phyloP scores from a whole-genome alignment of 92 coral and sea anemone genomes.

The Epizoanthus ramosus region DNA sequence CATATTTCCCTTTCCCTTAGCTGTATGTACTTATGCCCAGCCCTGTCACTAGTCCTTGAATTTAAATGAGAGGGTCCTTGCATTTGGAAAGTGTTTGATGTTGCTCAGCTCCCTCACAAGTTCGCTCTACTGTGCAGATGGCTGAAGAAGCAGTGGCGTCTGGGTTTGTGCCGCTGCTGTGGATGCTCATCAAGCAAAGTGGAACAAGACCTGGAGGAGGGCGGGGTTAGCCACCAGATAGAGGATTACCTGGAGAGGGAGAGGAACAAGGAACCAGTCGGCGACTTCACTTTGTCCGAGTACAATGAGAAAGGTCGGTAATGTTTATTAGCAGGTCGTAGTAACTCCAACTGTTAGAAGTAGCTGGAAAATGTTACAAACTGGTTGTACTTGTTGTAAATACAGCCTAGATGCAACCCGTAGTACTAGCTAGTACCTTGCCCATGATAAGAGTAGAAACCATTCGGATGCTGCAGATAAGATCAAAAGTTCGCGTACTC shows the following conservation, averaged over 20 bases:
- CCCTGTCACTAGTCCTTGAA: too few species aligned
- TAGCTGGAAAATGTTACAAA: neutral
- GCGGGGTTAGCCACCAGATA: constrained; percentile 51
- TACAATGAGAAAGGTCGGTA: constrained; percentile 93
- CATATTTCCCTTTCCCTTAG: too few species aligned
- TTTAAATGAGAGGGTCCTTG: neutral
- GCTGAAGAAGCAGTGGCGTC: constrained; percentile 74
- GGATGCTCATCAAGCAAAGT: constrained; percentile 58
- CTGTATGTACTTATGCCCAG: too few species aligned
- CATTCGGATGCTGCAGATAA: too few species aligned
- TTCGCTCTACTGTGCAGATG: constrained; percentile 48
- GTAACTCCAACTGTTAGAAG: neutral
- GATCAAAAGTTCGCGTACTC: too few species aligned
- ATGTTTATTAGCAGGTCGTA: neutral
- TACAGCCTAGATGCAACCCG: too few species aligned
- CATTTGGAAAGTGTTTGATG: neutral
- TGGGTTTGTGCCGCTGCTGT: constrained; percentile 67
- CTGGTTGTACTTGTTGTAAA: too few species aligned
- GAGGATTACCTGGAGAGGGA: constrained; percentile 91
- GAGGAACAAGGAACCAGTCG: constrained; percentile 74
- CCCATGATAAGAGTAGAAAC: too few species aligned
- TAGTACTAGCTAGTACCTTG: too few species aligned
- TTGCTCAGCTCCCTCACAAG: neutral
- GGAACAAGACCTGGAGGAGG: constrained; percentile 57
- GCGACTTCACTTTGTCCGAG: constrained; percentile 90